Evolutionary conservation across 2,888 invertebrate species (phyloP).

Genomic region (Augochlorella aurata): DNA sequence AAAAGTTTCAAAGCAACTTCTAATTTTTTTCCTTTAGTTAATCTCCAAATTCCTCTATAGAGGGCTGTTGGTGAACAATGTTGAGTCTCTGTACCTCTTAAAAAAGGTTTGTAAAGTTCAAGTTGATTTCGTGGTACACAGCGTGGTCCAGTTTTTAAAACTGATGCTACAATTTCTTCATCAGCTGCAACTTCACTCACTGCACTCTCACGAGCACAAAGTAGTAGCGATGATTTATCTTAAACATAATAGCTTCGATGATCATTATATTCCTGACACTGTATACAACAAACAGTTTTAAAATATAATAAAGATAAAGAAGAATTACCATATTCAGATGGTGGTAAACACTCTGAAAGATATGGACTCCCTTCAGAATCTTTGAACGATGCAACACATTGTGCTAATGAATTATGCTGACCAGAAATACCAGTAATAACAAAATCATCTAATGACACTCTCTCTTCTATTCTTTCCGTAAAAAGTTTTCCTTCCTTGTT

Average conservation of each 20-base stretch:
- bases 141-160: constrained; percentile 83
- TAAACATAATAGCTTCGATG: constrained; percentile 52
- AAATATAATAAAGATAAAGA: neutral
- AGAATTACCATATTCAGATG: constrained; percentile 91
- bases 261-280: neutral
- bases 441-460: constrained; percentile 84
- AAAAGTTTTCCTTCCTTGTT: constrained; percentile 84
- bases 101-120: constrained; percentile 86
- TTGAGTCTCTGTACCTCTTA: constrained; percentile 68
- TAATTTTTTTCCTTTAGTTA: constrained; percentile 89
- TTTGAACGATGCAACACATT: constrained; percentile 86
- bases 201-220: constrained; percentile 85
- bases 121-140: constrained; percentile 88
- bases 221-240: constrained; percentile 88
- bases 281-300: neutral
- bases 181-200: constrained; percentile 85
- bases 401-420: constrained; percentile 85
- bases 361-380: constrained; percentile 85
- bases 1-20: constrained; percentile 91
- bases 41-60: constrained; percentile 90
- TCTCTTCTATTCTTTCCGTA: constrained; percentile 79
- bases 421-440: constrained; percentile 82
- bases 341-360: constrained; percentile 90
- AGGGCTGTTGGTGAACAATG: constrained; percentile 70
- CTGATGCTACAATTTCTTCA: constrained; percentile 82